Base-by-base conservation (phyloP, 2,888 invertebrate genomes). In the Campoplex capitator region DNA sequence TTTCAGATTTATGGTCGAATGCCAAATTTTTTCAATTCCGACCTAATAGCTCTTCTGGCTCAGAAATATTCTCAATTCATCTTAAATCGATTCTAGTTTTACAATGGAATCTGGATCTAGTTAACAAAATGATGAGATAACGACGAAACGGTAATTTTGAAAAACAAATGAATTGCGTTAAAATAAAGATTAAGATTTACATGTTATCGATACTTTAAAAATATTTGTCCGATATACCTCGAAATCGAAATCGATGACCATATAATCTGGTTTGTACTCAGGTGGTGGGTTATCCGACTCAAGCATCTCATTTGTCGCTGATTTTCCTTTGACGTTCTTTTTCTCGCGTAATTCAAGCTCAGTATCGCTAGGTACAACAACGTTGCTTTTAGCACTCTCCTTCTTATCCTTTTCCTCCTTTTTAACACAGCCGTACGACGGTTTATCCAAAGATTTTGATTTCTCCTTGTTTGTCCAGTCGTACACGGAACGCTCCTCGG, bases 201-300 rank as follows among this genome's bases (percentile, higher is more conserved):
- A 45, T 11, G 1, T 45, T 13, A 45, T 45, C 45, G 13, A 13
- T 45, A 45, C 11, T 45, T 2, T 0, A 11, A 45, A 45, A 45
- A 45, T 45, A 45, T 11, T 13, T 38, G 3, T 38, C 38, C 2
- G 18, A 6, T 7, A n/a, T 65, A 87, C 87, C 92, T 94, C 94
- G 84, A 93, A 91, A 88, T 95, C 95, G 82, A 95, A 94, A 91
- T 95, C 95, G 88, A 95, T 95, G 88, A 95, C 94, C 92, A 95
- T 95, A 90, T 95, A 95, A 89, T 94, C 93, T 90, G 94, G 92
- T 91, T 94, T 94, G 90, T 94, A 93, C 77, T 94, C 93, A 80
- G 93, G 92, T 76, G 93, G 92, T 89, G 92, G 91, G 91, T 92
- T 94, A 88, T 93, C 94, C 86, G 94, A 93, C 51, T 93, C 93